phyloP scores from a whole-genome alignment of 2,888 invertebrate species.

The Thymelicus lineola region DNA sequence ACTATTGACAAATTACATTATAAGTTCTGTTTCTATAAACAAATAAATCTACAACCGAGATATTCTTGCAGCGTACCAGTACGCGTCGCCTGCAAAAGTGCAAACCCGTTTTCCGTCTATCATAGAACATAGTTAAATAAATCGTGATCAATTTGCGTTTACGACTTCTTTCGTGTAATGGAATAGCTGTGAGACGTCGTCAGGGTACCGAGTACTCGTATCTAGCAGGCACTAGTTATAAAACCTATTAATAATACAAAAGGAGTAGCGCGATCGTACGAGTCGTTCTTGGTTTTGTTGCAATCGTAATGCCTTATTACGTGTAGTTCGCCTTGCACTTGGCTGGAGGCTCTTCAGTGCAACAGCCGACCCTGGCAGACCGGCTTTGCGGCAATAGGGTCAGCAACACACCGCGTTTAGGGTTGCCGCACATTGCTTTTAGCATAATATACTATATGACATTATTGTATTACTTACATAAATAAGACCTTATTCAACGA shows the following conservation, averaged over 20 bases:
- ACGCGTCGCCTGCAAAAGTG: no score
- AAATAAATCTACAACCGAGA: no score
- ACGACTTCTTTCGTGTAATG: constrained; percentile 14
- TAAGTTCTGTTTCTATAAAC: no score
- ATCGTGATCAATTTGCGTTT: constrained; percentile 28
- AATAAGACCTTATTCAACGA: no score
- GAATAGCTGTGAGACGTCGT: constrained; percentile 25
- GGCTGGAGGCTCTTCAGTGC: constrained; percentile 70
- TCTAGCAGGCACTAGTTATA: constrained; percentile 29
- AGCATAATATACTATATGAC: no score
- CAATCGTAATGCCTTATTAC: constrained; percentile 66
- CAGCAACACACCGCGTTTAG: constrained; percentile 29
- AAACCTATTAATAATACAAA: constrained; percentile 35
- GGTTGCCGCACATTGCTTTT: constrained; percentile 6
- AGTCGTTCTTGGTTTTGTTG: constrained; percentile 44
- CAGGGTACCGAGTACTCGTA: background rate
- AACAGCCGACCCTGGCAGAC: constrained; percentile 63
- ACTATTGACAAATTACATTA: no score
- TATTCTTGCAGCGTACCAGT: no score
- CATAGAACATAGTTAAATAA: constrained; percentile 39
- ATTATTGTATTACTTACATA: no score
- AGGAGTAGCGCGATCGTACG: constrained; percentile 20
- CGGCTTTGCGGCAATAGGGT: constrained; percentile 43
- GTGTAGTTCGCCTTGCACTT: constrained; percentile 73
- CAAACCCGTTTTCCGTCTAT: background rate